A percentile compares a stretch with the other conserved stretches of the same genome.
Evolutionary conservation across 2,797 vertebrate species (phyloP).

Genomic region (Vireo griseus): DNA sequence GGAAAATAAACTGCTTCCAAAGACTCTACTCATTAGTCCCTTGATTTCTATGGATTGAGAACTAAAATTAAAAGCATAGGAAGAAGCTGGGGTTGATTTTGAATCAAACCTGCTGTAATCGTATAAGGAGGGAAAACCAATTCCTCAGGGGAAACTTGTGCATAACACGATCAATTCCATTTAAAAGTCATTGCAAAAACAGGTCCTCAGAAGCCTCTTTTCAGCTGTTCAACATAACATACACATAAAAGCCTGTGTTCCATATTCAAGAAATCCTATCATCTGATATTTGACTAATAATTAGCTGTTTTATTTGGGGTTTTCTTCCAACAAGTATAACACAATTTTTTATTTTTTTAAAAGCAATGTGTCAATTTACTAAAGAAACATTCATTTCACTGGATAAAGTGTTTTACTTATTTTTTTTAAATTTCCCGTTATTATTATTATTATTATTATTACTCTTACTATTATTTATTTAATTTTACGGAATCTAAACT

Average conservation of each 20-base stretch:
- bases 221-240: neutral
- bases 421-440: neutral
- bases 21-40: constrained; percentile 9
- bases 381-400: constrained; percentile 60
- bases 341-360: constrained; percentile 16
- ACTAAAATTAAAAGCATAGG: constrained; percentile 7
- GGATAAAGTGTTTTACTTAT: neutral
- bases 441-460: neutral
- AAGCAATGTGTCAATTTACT: neutral
- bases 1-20: constrained; percentile 29
- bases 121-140: neutral
- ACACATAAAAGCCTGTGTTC: neutral
- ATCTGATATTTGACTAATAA: neutral
- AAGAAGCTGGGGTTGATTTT: constrained; percentile 2
- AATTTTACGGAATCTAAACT: constrained; percentile 62
- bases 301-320: neutral
- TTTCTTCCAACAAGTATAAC: constrained; percentile 53
- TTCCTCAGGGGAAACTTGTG: neutral
- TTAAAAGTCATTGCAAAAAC: neutral
- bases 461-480: neutral
- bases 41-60: constrained; percentile 8
- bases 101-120: neutral
- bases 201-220: neutral
- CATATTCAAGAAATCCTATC: neutral
- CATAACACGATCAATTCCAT: neutral